A percentile compares a stretch with the other conserved stretches of the same genome.
These are phyloP conservation scores for Seriola rivoliana DNA, from an alignment of 2,113 vertebrate genomes.

Conservation along the genomic window DNA sequence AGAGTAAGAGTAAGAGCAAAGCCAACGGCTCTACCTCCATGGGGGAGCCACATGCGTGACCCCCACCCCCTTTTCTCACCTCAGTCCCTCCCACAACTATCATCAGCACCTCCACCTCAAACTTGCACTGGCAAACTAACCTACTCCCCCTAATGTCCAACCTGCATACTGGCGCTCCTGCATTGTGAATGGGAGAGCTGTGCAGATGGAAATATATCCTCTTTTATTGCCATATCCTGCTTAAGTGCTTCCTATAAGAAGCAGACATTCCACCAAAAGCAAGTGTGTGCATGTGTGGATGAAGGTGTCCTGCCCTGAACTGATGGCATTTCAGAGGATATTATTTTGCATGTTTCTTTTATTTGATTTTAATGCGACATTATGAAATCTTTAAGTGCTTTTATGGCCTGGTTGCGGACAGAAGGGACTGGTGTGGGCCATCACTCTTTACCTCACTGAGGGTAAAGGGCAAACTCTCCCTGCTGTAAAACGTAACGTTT, in stretches of 20 bases:
- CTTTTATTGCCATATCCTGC: slow-evolving; percentile 26
- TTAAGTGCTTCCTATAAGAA: slow-evolving; percentile 27
- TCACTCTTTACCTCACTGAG: slow-evolving; percentile 52
- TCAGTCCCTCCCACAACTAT: slow-evolving; percentile 43
- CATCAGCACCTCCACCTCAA: slow-evolving; percentile 43
- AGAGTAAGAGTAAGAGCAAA: slow-evolving; percentile 87
- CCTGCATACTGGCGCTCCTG: slow-evolving; percentile 32
- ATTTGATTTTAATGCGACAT: slow-evolving; percentile 59
- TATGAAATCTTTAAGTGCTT: slow-evolving; percentile 65
- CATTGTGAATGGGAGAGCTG: slow-evolving; percentile 45
- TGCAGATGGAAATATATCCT: slow-evolving; percentile 40
- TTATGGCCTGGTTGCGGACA: slow-evolving; percentile 65
- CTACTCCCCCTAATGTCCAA: slow-evolving; percentile 1
- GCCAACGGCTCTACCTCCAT: slow-evolving; percentile 83
- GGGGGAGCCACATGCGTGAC: slow-evolving; percentile 75
- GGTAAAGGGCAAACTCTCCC: slow-evolving; percentile 41
- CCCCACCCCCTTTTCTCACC: neutral
- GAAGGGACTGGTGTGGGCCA: slow-evolving; percentile 36
- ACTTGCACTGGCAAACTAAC: slow-evolving; percentile 52
- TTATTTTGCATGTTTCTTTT: slow-evolving; percentile 58
- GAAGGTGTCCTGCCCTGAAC: slow-evolving; percentile 28
- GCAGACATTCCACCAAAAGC: slow-evolving; percentile 37
- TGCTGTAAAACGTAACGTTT: slow-evolving; percentile 44
- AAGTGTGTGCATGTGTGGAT: slow-evolving; percentile 47
- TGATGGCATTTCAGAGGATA: slow-evolving; percentile 44